Evolutionary conservation across 2,113 vertebrate species (phyloP).

Genomic region (Arenaria interpres): DNA sequence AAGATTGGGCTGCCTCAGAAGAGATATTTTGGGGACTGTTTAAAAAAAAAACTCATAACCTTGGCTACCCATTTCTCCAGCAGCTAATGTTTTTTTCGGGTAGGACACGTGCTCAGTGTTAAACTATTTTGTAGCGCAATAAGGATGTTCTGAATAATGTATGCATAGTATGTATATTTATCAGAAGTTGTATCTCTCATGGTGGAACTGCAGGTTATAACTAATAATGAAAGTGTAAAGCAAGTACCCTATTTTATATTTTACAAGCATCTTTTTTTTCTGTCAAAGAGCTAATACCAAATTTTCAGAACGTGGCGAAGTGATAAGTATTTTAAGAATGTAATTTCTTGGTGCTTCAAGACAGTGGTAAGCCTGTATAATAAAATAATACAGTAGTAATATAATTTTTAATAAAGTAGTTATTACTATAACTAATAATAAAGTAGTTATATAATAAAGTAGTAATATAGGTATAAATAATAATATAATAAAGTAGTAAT

Average conservation of each 20-base stretch:
- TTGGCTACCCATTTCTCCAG: not conserved
- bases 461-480: not conserved
- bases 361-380: not conserved
- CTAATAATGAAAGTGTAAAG: not conserved
- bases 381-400: not conserved
- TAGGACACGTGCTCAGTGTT: not conserved
- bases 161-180: not conserved
- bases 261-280: not conserved
- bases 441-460: too few species aligned
- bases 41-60: not conserved
- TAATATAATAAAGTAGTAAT: not conserved
- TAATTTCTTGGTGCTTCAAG: not conserved
- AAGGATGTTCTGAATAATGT: not conserved
- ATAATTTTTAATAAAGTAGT: not conserved
- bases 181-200: not conserved
- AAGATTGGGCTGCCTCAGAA: not conserved
- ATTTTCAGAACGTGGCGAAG: not conserved
- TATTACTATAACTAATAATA: too few species aligned
- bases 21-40: not conserved
- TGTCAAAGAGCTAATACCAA: not conserved
- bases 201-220: not conserved
- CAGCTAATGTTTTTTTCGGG: not conserved
- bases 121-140: not conserved
- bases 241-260: not conserved
- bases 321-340: not conserved